Conservation (phyloP, 2,113 vertebrate genomes). For the Bombycilla garrulus region DNA sequence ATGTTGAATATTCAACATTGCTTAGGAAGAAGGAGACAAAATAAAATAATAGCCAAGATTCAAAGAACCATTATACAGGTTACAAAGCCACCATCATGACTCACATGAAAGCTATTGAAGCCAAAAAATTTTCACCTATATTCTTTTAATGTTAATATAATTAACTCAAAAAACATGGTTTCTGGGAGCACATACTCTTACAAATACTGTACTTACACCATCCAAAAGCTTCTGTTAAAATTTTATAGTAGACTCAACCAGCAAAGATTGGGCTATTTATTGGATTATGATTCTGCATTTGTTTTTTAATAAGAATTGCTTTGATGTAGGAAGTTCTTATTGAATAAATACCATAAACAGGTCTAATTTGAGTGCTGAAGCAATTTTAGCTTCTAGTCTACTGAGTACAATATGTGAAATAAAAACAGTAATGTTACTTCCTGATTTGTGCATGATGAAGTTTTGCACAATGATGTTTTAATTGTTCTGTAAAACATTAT, state of each 20-base stretch:
- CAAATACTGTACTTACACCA: background rate
- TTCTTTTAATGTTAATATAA: background rate
- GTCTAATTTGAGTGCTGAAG: background rate
- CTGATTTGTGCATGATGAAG: background rate
- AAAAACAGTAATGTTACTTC: background rate
- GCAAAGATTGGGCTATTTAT: background rate
- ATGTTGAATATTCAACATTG: constrained; percentile 66
- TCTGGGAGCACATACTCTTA: background rate
- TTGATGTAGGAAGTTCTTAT: background rate
- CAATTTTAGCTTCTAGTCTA: background rate
- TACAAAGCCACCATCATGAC: constrained; percentile 74
- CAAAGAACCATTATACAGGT: constrained; percentile 74
- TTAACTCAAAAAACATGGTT: background rate
- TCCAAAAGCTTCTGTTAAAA: background rate
- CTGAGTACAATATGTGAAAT: background rate
- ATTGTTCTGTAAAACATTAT: background rate
- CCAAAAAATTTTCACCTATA: constrained; percentile 29
- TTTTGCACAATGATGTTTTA: background rate
- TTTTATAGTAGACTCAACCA: background rate
- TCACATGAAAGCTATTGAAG: constrained; percentile 67
- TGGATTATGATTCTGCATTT: background rate
- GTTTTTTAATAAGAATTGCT: background rate
- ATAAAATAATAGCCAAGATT: constrained; percentile 77
- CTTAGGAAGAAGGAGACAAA: constrained; percentile 69
- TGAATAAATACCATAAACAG: background rate